Evolutionary conservation across 2,113 vertebrate species (phyloP).

Genomic region (Coryphaenoides rupestris): DNA sequence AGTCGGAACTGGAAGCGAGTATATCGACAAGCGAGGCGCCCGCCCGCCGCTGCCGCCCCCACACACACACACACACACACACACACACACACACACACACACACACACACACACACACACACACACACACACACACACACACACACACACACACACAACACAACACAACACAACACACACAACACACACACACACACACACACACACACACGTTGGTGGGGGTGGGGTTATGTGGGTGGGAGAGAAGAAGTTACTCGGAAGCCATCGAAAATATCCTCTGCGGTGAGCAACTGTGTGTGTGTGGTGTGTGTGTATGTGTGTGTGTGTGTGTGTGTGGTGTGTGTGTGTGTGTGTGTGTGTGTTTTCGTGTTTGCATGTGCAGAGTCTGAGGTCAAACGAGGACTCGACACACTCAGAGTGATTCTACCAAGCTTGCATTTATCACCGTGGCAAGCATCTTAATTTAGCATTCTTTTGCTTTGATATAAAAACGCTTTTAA

Average conservation of each 20-base stretch:
- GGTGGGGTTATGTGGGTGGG: too few species aligned
- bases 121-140: conserved; percentile 21
- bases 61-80: conserved; percentile 36
- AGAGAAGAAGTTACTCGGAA: conserved; percentile 23
- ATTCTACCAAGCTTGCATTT: too few species aligned
- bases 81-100: conserved; percentile 23
- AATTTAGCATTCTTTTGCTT: too few species aligned
- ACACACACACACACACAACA: conserved; percentile 30
- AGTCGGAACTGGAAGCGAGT: conserved; percentile 45
- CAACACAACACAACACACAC: conserved; percentile 40
- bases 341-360: neutral
- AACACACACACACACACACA: conserved; percentile 30
- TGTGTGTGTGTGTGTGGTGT: neutral
- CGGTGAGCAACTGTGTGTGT: neutral
- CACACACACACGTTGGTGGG: conserved; percentile 29
- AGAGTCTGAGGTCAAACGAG: neutral
- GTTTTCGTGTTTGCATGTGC: too few species aligned
- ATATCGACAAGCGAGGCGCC: conserved; percentile 42
- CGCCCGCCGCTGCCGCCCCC: too few species aligned
- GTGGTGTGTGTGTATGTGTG: neutral
- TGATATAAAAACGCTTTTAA: too few species aligned
- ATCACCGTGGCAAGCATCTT: too few species aligned
- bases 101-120: conserved; percentile 37
- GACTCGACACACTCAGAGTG: neutral
- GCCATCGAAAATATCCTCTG: conserved; percentile 8